Base-by-base conservation (phyloP, 2,797 vertebrate genomes). In the Sebastes hubbsi region DNA sequence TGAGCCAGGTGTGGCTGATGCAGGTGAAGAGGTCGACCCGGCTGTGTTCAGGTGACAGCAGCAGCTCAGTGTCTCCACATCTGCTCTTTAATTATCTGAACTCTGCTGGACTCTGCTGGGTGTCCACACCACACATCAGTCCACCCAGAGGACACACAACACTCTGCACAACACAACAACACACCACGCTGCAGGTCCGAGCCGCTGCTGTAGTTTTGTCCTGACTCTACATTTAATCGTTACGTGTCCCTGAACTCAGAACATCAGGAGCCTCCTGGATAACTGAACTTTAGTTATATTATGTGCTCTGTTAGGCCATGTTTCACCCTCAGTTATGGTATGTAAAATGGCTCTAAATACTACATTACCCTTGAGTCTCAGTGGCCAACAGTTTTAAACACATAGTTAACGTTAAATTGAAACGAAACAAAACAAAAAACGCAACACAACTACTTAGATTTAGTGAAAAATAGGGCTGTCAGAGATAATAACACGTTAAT, bases 31-130 rank as follows among this genome's bases (percentile, higher is more conserved):
- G 65, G 70, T 75, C 14, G 22, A 66, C 42, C 78, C 20, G 7
- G 32, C 64, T 66, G 76, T 25, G 79, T 70, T 85, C 72, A 62
- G 68, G 65, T 83, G 82, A 63, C 72, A 72, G 42, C 70, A 77
- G 67, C 77, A 69, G 59, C 67, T 73, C 66, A 13, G 56, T 54
- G 72, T 69, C 68, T 78, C 36, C 79, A 83, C 82, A 85, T 79
- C 80, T 85, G 86, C 38, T 87, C 84, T 80, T 80, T 87, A 88
- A 87, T 84, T 83, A 85, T 73, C 76, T 73, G 67, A 20, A 70
- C 76, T 74, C 83, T 49, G 71, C 78, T 80, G 78, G 84, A 73
- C 62, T 58, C 71, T 54, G 78, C 59, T 5, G 77, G 46, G 7
- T 22, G 61, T 83, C 59, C 27, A 7, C 58, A 3, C 13, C 67